Evolutionary conservation across 2,113 vertebrate genomes (phyloP), one percentile per base, ranked within the genome.

Genomic region (Onychorhynchus coronatus): DNA sequence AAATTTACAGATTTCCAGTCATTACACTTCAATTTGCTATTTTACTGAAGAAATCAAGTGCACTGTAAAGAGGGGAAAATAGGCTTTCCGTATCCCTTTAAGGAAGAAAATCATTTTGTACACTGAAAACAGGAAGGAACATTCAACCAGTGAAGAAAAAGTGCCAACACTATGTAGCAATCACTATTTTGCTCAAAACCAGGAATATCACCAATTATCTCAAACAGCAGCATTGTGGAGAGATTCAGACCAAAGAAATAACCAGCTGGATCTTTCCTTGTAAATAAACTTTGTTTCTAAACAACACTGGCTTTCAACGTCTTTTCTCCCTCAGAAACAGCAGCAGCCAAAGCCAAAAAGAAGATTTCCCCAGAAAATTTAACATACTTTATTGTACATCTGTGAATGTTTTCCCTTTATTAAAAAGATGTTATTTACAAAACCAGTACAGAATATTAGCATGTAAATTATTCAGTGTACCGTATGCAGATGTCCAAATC

Each of bases 301-400:
- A 9, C 27, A 84, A 9, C 16, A 56, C 2, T 6, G 18, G 18
- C 28, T 88, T 56, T 23, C 23, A 75, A 63, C 12, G 12, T 14
- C 24, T 82, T 27, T 41, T 55, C 4, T 9, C 8, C n/a, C 30
- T n/a, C 15, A 12, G 27, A 66, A 78, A 71, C 6, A 67, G 19
- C 17, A 67, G 42, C 20, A 67, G 46, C 7, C 59, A 63, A 74
- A 95, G 44, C 0, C 22, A 79, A 30, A 75, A 56, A 63, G 33
- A 12, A 65, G 33, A 58, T 83, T 62, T 73, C n/a, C 37, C 41
- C 31, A 9, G 41, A 55, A 73, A 67, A 35, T 10, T 71, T 37
- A 47, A 63, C 13, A 24, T n/a, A 35, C 20, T 97, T 97, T 95
- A 96, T 92, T 96, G 53, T 71, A 65, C 33, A 78, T 8, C 33